A percentile compares a stretch with the other conserved stretches of the same genome.
Conservation (phyloP, 2,797 vertebrate species). For the Poecilia velifera region DNA sequence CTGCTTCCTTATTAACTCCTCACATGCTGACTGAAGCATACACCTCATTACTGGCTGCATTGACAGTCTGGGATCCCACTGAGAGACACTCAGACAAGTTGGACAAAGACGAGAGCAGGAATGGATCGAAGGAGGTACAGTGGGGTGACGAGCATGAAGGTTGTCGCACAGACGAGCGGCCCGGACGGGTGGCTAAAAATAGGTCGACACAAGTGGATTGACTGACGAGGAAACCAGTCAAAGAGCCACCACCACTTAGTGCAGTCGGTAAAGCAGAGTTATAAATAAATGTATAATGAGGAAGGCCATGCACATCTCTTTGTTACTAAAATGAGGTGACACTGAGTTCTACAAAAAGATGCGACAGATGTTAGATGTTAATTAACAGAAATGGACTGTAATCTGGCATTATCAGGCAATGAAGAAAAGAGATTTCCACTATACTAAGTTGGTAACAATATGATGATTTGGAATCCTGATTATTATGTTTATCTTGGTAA, state of each 20-base stretch:
- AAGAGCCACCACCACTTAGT: constrained; percentile 10
- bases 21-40: constrained; percentile 77
- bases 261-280: background rate
- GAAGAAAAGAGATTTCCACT: background rate
- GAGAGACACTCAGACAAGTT: constrained; percentile 55
- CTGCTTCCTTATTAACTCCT: constrained; percentile 83
- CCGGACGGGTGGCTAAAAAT: constrained; percentile 31
- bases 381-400: constrained; percentile 16
- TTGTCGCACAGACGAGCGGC: constrained; percentile 16
- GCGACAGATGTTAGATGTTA: background rate
- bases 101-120: constrained; percentile 61
- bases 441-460: background rate
- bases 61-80: constrained; percentile 64
- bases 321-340: background rate
- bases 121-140: constrained; percentile 50
- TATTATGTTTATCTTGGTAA: background rate
- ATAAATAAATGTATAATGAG: constrained; percentile 5
- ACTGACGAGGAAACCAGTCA: constrained; percentile 24
- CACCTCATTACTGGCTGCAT: constrained; percentile 78
- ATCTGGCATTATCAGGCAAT: background rate
- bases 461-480: background rate
- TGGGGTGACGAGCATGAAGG: constrained; percentile 30
- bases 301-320: background rate
- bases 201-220: constrained; percentile 16
- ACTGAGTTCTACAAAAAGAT: background rate